Conservation (phyloP, 2,888 invertebrate species). For the Hydropsyche betteni region DNA sequence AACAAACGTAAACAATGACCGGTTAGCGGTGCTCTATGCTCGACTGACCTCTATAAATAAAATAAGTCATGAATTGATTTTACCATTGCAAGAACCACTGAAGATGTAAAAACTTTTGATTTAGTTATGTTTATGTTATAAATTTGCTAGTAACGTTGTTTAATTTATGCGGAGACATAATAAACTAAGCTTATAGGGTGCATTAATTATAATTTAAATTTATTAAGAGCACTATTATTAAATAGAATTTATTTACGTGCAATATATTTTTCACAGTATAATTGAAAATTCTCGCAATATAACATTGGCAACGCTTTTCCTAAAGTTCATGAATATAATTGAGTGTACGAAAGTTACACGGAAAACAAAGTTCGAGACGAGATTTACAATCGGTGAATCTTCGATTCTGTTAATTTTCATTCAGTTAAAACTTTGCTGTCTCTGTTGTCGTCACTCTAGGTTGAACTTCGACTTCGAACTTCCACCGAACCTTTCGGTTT, state of each 20-base stretch:
- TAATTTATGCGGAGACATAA: background rate
- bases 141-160: background rate
- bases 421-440: conserved; percentile 7
- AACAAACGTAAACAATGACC: conserved; percentile 45
- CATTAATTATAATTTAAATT: conserved; percentile 12
- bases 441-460: background rate
- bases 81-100: too few species aligned
- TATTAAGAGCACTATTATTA: background rate
- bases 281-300: too few species aligned
- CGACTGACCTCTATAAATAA: conserved; percentile 26
- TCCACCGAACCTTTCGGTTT: background rate
- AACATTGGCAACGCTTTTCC: too few species aligned
- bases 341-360: too few species aligned
- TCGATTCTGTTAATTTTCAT: conserved; percentile 5
- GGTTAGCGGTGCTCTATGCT: conserved; percentile 22
- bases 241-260: too few species aligned
- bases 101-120: too few species aligned
- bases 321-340: too few species aligned
- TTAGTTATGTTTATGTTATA: too few species aligned
- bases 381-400: too few species aligned
- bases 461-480: background rate
- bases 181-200: background rate
- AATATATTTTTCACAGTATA: too few species aligned
- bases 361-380: too few species aligned
- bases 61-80: too few species aligned